Evolutionary conservation across 2,113 vertebrate species (phyloP), one percentile per base, ranked within the genome.

Genomic region (Manacus vitellinus): DNA sequence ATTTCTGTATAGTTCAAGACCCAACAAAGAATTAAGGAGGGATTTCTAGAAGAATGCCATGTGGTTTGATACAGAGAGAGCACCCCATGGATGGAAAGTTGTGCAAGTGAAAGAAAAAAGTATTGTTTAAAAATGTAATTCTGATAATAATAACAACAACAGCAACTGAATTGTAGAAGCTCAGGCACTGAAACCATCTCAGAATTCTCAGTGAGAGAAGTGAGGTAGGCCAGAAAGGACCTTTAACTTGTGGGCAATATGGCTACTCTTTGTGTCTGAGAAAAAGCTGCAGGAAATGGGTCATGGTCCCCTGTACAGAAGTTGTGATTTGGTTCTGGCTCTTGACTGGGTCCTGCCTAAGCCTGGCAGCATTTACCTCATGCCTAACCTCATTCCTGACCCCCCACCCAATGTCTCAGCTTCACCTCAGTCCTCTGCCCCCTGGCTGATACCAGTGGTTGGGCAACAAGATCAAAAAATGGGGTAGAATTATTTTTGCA

Each of bases 311-410:
- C 21, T 20, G 10, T 31, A 8, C 25, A 74, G 43, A 24, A 67
- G 56, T 33, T 75, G 21, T 7, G 2, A 19, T 51, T 72, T 59
- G 8, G 2, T 55, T 67, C n/a, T 88, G 28, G 17, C 43, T 20
- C 43, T 71, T 8, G 5, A 22, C 33, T 0, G 0, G 28, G 3
- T 19, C 30, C 52, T 79, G 31, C 37, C 27, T 67, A 49, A 83
- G 5, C 20, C 68, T 61, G 37, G 13, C 14, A 88, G 7, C 39
- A 23, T 35, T 2, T 2, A 4, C 8, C 13, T 8, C 0, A 0
- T 28, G 9, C 47, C 25, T 46, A 27, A 20, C 15, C 9, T 43
- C 8, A 4, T 0, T 79, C 25, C 28, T 12, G 3, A 9, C 4
- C 16, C 8, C 10, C 25, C 46, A 22, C 20, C 30, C 37, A 28